A percentile compares a stretch with the other conserved stretches of the same genome.
phyloP scores from a whole-genome alignment of 2,113 vertebrate species.

The Tamias sibiricus region DNA sequence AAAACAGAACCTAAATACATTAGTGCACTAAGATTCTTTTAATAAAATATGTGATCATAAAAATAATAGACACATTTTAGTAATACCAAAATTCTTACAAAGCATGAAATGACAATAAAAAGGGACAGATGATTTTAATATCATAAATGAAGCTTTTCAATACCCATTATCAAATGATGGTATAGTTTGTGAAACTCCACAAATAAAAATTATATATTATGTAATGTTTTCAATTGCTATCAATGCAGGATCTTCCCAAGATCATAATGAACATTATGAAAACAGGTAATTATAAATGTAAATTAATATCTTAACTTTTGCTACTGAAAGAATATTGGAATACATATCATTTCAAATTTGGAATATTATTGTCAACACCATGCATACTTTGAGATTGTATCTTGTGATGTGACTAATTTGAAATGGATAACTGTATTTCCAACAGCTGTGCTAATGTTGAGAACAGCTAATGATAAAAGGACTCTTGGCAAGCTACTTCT shows the following conservation, averaged over 20 bases:
- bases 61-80: not conserved
- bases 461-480: conserved; percentile 70
- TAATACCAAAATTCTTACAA: not conserved
- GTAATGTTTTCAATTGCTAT: not conserved
- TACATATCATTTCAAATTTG: not conserved
- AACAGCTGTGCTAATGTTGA: conserved; percentile 61
- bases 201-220: not conserved
- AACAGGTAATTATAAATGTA: not conserved
- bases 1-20: not conserved
- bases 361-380: not conserved
- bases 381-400: not conserved
- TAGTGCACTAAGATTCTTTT: not conserved
- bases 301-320: not conserved
- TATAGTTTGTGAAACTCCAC: not conserved
- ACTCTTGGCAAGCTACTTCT: conserved; percentile 73
- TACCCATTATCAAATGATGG: not conserved
- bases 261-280: not conserved
- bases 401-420: conserved; percentile 27
- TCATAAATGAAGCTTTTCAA: not conserved
- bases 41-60: not conserved
- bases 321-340: not conserved
- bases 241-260: not conserved
- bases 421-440: conserved; percentile 52
- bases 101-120: not conserved
- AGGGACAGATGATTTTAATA: not conserved